Evolutionary conservation across 2,797 vertebrate species (phyloP).

Genomic region (Mormyrops boulengeri): DNA sequence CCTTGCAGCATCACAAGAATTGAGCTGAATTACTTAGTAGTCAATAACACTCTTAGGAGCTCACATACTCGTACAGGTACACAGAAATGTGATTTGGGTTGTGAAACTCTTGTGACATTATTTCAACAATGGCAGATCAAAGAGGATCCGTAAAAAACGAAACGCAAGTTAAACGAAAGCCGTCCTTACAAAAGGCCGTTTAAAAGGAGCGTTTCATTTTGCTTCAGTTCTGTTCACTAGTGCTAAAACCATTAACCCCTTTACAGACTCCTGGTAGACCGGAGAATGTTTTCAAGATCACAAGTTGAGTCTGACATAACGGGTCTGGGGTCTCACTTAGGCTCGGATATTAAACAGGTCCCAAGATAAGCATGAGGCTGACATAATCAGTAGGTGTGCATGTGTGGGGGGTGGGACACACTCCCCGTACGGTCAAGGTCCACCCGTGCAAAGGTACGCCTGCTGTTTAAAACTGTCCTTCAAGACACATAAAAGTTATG

Average conservation of each 20-base stretch:
- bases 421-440: background rate
- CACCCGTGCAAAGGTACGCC: background rate
- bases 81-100: background rate
- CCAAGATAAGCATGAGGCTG: background rate
- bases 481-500: background rate
- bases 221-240: background rate
- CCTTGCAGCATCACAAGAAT: background rate
- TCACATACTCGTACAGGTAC: background rate
- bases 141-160: background rate
- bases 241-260: background rate
- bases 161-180: background rate
- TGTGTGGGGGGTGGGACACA: background rate
- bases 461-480: background rate
- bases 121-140: background rate
- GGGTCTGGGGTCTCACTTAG: background rate
- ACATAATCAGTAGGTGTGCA: background rate
- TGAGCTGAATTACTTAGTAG: background rate
- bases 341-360: background rate
- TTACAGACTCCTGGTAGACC: background rate
- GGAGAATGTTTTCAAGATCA: background rate
- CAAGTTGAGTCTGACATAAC: background rate
- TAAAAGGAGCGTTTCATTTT: background rate
- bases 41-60: background rate
- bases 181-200: background rate
- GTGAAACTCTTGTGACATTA: background rate